A percentile compares a stretch with the other conserved stretches of the same genome.
Conservation (phyloP, 1,140 invertebrate genomes). For the Stegodyphus mimosarum region DNA sequence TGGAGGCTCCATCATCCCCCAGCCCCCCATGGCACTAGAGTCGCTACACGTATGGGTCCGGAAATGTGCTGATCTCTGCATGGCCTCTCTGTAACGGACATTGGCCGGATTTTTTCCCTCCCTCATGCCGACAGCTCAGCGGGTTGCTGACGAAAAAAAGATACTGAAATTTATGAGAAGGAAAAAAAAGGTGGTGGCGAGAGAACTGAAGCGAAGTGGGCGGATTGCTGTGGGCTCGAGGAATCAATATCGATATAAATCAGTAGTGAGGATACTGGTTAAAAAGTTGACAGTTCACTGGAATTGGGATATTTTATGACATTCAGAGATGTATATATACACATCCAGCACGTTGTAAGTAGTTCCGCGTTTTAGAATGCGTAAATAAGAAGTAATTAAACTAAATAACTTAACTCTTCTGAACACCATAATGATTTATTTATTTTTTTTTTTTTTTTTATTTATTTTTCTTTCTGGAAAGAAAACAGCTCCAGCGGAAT, state of each 20-base stretch:
- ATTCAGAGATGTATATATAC: background rate
- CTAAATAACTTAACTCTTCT: too few species aligned
- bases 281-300: background rate
- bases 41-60: constrained; percentile 24
- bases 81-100: constrained; percentile 38
- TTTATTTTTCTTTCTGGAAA: too few species aligned
- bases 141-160: constrained; percentile 14
- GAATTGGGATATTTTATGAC: background rate
- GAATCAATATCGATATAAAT: background rate
- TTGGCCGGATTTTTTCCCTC: constrained; percentile 33
- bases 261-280: background rate
- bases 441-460: too few species aligned
- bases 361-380: background rate
- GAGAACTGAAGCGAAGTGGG: constrained; percentile 17
- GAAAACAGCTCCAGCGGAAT: too few species aligned
- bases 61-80: constrained; percentile 58
- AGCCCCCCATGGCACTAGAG: background rate
- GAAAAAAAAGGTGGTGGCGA: constrained; percentile 30
- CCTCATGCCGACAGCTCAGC: constrained; percentile 9
- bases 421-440: too few species aligned
- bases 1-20: constrained; percentile 40
- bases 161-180: constrained; percentile 37
- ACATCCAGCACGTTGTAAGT: background rate
- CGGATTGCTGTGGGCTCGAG: too few species aligned
- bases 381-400: background rate